A percentile compares a stretch with the other conserved stretches of the same genome.
phyloP scores from a whole-genome alignment of 2,888 invertebrate species.

The Acleris sparsana region DNA sequence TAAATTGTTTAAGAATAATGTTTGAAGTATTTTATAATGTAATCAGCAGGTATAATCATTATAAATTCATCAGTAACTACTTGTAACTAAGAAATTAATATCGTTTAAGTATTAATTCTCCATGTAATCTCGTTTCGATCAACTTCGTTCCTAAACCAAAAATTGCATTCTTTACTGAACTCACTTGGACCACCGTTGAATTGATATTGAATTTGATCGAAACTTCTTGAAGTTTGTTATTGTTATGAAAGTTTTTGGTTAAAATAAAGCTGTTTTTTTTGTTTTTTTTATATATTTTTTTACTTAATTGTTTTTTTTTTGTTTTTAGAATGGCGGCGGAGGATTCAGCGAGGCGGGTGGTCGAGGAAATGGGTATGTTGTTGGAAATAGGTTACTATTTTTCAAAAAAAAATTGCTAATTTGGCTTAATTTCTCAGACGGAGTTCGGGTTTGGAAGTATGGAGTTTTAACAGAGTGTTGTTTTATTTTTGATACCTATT shows the following conservation, averaged over 20 bases:
- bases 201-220: constrained; percentile 43
- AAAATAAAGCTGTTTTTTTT: constrained; percentile 63
- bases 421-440: not conserved
- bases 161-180: not conserved
- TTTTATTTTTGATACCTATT: no score
- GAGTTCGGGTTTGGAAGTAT: no score
- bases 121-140: constrained; percentile 30
- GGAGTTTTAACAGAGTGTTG: no score
- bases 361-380: constrained; percentile 92
- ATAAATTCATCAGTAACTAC: not conserved
- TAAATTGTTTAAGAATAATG: no score
- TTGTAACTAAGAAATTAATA: not conserved
- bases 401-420: not conserved
- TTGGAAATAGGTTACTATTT: not conserved
- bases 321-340: constrained; percentile 93
- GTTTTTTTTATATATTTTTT: constrained; percentile 52
- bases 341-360: constrained; percentile 90
- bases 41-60: constrained; percentile 1
- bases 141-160: constrained; percentile 14
- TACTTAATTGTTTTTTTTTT: constrained; percentile 83
- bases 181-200: not conserved
- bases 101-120: constrained; percentile 26
- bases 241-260: constrained; percentile 49
- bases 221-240: constrained; percentile 38
- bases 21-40: not conserved